Percentiles rank a stretch among this genome's conserved stretches.
These are phyloP conservation scores for Sus cebifrons DNA, from an alignment of 2,797 vertebrate species.

Conservation along the genomic window DNA sequence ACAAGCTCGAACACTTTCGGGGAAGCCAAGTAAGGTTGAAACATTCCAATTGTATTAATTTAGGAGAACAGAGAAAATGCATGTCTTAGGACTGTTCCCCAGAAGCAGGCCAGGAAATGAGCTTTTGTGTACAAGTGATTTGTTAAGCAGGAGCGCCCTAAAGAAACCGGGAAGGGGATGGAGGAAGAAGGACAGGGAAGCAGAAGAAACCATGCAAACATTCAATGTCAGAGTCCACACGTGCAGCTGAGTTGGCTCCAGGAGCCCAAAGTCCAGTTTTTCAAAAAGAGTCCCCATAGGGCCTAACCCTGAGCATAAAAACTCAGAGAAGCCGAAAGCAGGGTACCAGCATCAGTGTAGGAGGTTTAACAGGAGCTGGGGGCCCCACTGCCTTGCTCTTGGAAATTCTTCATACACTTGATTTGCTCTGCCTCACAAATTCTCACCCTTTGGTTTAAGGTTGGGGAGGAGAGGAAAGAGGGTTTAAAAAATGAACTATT, in stretches of 20 bases:
- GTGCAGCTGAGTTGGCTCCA: background rate
- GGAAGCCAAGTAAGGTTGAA: background rate
- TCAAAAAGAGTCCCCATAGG: background rate
- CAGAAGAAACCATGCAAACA: background rate
- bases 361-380: background rate
- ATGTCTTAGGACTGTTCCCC: background rate
- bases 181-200: background rate
- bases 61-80: background rate
- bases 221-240: background rate
- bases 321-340: background rate
- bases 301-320: background rate
- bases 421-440: background rate
- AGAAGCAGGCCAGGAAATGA: background rate
- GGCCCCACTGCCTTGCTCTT: too few species aligned
- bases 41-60: background rate
- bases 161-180: background rate
- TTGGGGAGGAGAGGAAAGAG: background rate
- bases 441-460: background rate
- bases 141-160: background rate
- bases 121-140: background rate
- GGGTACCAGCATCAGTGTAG: background rate
- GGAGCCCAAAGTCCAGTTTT: background rate
- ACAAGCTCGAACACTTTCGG: background rate
- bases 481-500: background rate
- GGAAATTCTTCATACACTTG: background rate